Percentiles rank a stretch among this genome's conserved stretches.
phyloP scores from a whole-genome alignment of 2,797 vertebrate species.

The Molossus alvarezi region DNA sequence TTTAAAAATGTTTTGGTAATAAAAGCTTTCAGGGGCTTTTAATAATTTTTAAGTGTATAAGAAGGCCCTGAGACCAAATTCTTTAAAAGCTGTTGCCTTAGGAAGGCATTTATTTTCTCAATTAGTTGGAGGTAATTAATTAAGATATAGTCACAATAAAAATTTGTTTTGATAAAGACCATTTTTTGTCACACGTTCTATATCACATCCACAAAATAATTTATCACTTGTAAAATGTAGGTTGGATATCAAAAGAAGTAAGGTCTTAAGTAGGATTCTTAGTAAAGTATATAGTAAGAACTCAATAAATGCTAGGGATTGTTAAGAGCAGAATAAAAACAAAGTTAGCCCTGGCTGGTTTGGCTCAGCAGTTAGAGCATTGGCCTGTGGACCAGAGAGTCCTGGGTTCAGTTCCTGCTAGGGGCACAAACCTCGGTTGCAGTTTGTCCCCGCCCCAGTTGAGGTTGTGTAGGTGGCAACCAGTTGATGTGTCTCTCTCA shows the following conservation, averaged over 20 bases:
- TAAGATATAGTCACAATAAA: not conserved
- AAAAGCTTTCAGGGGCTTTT: not conserved
- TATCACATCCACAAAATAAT: not conserved
- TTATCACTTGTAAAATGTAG: not conserved
- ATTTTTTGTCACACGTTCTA: not conserved
- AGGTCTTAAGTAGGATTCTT: not conserved
- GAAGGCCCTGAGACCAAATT: not conserved
- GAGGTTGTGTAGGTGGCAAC: too few species aligned
- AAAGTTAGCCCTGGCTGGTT: not conserved
- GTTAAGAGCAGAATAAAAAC: not conserved
- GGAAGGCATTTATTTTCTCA: conserved; percentile 6
- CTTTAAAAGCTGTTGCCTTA: not conserved
- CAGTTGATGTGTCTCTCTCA: too few species aligned
- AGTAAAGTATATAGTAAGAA: not conserved
- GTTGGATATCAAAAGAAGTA: not conserved
- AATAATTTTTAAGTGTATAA: not conserved
- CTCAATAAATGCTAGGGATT: not conserved
- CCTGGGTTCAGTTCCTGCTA: too few species aligned
- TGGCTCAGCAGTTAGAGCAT: too few species aligned
- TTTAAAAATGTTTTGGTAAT: not conserved
- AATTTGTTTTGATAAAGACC: not conserved
- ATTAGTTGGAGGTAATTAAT: not conserved
- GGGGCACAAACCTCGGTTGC: too few species aligned
- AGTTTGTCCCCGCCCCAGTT: too few species aligned
- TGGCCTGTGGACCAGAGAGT: too few species aligned